Base-by-base conservation (phyloP, 2,888 invertebrate species). In the Drosophila neoperkinsi region DNA sequence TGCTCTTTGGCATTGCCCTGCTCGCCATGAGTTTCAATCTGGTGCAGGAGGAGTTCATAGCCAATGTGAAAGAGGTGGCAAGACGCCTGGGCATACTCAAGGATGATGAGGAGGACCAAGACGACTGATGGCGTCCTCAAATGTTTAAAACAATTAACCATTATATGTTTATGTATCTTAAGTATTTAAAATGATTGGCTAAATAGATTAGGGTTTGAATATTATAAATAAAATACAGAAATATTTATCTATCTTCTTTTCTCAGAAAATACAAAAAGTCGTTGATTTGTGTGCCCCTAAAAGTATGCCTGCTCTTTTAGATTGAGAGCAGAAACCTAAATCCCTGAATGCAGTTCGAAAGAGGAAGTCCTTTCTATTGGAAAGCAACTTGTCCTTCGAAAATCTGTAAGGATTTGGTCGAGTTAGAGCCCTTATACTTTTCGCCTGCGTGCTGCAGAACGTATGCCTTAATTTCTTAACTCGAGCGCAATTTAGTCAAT, bases 1-100 rank as follows among this genome's bases (percentile, higher is more conserved):
- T 99, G 76, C 94, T 99, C 51, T 98, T 99, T 92, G 99, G 99
- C 10, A 99, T 99, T 91, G 97, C 98, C 0, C 94, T 99, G 53
- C 94, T 99, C 78, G 98, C 98, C 34, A 99, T 99, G 99, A 98
- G 98, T 88, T 99, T 99, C 94, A 99, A 99, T 94, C 94, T 99
- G 91, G 98, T 99, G 52, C 98, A 98, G 93, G 98, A 98, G 92
- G 97, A 98, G 93, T 98, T 98, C 13, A 97, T 98, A 77, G 96
- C 96, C 71, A 97, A 97, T 91, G 97, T 98, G 7, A 97, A 97
- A 88, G 95, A 96, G 72, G 96, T 98, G 11, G 98, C 97, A 30
- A 96, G 96, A 83, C 95, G 96, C 68, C 94, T 98, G 66, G 98
- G 98, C 51, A 98, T 98, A 92, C 96, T 98, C 83, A 97, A 97